Conservation (phyloP, 1,140 invertebrate species). For the Grapholita molesta region DNA sequence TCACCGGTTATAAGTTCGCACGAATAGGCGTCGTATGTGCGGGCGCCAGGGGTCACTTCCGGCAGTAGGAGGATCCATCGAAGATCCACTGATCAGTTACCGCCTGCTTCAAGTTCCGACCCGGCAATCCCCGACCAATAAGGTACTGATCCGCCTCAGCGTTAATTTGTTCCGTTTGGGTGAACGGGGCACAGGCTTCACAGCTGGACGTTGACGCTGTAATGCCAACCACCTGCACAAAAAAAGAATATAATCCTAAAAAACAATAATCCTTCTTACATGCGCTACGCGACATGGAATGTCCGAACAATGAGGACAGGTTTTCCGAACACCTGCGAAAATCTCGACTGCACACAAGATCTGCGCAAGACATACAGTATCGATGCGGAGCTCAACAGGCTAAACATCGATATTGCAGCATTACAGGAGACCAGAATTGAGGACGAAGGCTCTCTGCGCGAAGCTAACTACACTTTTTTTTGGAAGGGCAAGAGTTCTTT, state of each 20-base stretch:
- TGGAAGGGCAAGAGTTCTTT: background rate
- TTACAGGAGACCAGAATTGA: background rate
- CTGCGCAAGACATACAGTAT: background rate
- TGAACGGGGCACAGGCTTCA: background rate
- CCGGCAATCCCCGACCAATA: background rate
- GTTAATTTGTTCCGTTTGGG: background rate
- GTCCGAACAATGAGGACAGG: background rate
- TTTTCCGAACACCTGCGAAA: background rate
- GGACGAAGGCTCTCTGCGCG: background rate
- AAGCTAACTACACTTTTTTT: background rate
- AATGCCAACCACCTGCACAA: background rate
- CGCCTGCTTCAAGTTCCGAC: background rate
- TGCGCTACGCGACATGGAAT: background rate
- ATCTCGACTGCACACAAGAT: background rate
- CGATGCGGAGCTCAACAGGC: background rate
- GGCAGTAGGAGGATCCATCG: slow-evolving; percentile 29
- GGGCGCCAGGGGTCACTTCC: background rate
- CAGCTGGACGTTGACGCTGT: background rate
- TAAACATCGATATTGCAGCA: background rate
- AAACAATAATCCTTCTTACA: background rate
- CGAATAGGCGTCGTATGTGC: no score
- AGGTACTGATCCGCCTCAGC: background rate
- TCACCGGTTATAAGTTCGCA: no score
- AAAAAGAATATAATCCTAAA: background rate
- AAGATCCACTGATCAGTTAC: slow-evolving; percentile 26